Conservation (phyloP, 1,140 invertebrate species). For the Tachypleus tridentatus region DNA sequence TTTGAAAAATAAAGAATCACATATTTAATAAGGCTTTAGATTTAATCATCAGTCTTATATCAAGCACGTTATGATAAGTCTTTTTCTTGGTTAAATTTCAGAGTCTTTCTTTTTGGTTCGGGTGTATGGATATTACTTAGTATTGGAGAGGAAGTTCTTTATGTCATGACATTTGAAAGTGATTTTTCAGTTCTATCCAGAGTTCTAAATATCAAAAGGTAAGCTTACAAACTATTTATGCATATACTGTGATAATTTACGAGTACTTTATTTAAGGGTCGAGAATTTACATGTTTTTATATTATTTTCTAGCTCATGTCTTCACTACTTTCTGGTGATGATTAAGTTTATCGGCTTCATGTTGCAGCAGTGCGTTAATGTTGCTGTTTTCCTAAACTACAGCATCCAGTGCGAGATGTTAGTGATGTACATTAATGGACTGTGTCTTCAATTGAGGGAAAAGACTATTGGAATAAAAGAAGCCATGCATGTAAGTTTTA, state of each 20-base stretch:
- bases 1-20: too few relatives aligned
- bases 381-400: conserved; percentile 36
- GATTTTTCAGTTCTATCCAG: background rate
- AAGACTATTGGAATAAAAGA: conserved; percentile 32
- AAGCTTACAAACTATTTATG: background rate
- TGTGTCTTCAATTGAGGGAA: conserved; percentile 32
- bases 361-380: conserved; percentile 6
- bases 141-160: conserved; percentile 13
- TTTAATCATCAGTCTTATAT: background rate
- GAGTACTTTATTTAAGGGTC: too few relatives aligned
- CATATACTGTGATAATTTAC: too few relatives aligned
- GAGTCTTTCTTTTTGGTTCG: conserved; percentile 12
- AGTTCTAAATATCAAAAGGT: background rate
- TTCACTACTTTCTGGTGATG: background rate
- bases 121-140: conserved; percentile 10
- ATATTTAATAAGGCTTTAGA: too few relatives aligned
- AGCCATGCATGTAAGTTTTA: conserved; percentile 33
- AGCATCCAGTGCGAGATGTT: conserved; percentile 36
- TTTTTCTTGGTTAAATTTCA: background rate
- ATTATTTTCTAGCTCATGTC: background rate
- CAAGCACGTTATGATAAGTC: background rate
- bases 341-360: background rate
- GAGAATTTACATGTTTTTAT: background rate
- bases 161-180: conserved; percentile 12
- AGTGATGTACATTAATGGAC: conserved; percentile 31